Evolutionary conservation across 1,140 invertebrate species (phyloP), one percentile per base, ranked within the genome.

Genomic region (Arion vulgaris): DNA sequence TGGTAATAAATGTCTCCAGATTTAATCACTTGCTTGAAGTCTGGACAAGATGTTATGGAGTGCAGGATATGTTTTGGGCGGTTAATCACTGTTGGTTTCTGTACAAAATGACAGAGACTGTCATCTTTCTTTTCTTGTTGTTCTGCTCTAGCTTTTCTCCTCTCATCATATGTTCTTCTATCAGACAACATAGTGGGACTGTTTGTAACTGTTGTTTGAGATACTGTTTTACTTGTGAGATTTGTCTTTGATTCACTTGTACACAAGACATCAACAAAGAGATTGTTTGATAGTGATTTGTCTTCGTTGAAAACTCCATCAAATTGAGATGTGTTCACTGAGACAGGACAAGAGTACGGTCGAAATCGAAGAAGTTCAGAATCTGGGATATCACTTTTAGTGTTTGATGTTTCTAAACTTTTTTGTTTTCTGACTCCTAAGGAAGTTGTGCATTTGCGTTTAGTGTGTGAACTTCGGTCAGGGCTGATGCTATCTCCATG

Each of bases 1-100:
- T 1, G 4, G 11, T 28, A 9, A 13, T 36, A 7, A 28, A 41
- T 13, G 0, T 73, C 71, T 11, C 38, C 26, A 28, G 1, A 13
- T 39, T 15, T 36, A 23, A 72, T 26, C 13, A 2, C 71, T 26
- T 78, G 53, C 66, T 78, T 51, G 5, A 78, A 68, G 76, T 68
- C 76, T 66, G 76, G 57, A 28, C 76, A 78, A 34, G 76, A 78
- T 17, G 45, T n/a, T 26, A 78, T 57, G 1, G 32, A 15, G 11
- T 57, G 76, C 11, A 78, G 15, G 17, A 34, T 53, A 19, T 36
- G 19, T 39, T 49, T 38, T 38, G 51, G 36, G n/a, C 76, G 36
- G 45, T 78, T 78, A 1, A 78, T 78, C 62, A 80, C 78, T 28
- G 68, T 71, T 4, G 78, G 78, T 51, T 80, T 80, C 41, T 71